Evolutionary conservation across 2,797 vertebrate genomes (phyloP).

Genomic region (Propithecus deckenii): DNA sequence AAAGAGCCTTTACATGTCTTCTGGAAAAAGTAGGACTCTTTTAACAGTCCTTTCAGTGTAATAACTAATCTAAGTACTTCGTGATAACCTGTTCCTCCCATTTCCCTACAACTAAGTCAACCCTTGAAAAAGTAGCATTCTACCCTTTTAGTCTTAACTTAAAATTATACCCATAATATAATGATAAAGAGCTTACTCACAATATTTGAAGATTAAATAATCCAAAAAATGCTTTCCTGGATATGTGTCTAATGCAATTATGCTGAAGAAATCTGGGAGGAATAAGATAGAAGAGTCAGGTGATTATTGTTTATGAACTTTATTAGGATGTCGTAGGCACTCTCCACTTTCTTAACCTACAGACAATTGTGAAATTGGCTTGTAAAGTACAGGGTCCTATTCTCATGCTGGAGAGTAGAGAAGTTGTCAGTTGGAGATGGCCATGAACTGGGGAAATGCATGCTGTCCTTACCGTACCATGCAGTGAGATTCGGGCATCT

Average conservation of each 20-base stretch:
- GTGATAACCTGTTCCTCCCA: background rate
- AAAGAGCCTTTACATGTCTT: background rate
- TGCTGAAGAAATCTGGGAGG: slow-evolving; percentile 87
- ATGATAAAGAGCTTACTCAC: slow-evolving; percentile 83
- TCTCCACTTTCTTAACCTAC: background rate
- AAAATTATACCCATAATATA: background rate
- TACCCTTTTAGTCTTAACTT: background rate
- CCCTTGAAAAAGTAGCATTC: background rate
- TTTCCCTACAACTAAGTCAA: background rate
- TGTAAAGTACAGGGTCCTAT: background rate
- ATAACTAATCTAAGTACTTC: background rate
- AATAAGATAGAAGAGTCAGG: slow-evolving; percentile 44
- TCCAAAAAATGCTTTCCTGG: slow-evolving; percentile 87
- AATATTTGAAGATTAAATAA: slow-evolving; percentile 86
- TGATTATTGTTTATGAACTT: background rate
- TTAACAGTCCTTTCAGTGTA: background rate
- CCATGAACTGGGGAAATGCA: background rate
- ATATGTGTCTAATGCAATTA: slow-evolving; percentile 87
- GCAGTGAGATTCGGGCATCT: background rate
- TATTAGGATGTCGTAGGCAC: background rate
- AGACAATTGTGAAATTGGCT: background rate
- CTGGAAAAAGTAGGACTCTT: background rate
- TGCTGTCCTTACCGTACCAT: background rate
- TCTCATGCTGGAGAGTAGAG: background rate
- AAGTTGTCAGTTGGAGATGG: background rate